Conservation (phyloP, 2,797 vertebrate species). For the Arremon aurantiirostris region DNA sequence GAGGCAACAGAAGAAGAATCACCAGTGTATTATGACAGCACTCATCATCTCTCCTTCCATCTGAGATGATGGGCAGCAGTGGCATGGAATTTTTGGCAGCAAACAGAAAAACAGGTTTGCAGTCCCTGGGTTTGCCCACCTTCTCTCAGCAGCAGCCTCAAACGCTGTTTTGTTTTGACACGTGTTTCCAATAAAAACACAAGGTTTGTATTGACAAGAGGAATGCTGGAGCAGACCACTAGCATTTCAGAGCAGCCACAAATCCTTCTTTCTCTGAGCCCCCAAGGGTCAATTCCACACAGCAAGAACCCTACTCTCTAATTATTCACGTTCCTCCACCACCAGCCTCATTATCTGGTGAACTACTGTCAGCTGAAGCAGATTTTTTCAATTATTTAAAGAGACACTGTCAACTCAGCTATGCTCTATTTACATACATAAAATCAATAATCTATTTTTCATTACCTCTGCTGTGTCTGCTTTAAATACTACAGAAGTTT, state of each 20-base stretch:
- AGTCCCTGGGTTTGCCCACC: not conserved
- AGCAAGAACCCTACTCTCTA: conserved; percentile 15
- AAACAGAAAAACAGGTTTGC: conserved; percentile 39
- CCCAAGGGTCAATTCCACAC: conserved; percentile 29
- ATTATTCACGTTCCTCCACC: conserved; percentile 18
- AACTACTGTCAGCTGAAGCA: conserved; percentile 21
- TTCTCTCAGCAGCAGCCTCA: conserved; percentile 29
- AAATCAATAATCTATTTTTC: not conserved
- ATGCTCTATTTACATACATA: not conserved
- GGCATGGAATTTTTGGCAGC: conserved; percentile 19
- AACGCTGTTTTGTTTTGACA: conserved; percentile 48
- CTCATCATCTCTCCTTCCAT: not conserved
- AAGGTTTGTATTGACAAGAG: conserved; percentile 59
- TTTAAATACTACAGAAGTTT: not conserved
- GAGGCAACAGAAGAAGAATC: not conserved
- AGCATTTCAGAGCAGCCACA: conserved; percentile 61
- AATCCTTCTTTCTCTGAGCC: conserved; percentile 41
- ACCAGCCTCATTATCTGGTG: conserved; percentile 1
- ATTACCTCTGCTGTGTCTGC: not conserved
- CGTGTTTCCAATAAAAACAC: conserved; percentile 70
- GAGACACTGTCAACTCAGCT: not conserved
- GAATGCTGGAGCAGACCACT: conserved; percentile 60
- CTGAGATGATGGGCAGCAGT: not conserved
- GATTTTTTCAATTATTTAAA: conserved; percentile 22
- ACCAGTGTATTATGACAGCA: not conserved